Evolutionary conservation across 2,113 vertebrate species (phyloP), one percentile per base, ranked within the genome.

Genomic region (Indicator maculatus): DNA sequence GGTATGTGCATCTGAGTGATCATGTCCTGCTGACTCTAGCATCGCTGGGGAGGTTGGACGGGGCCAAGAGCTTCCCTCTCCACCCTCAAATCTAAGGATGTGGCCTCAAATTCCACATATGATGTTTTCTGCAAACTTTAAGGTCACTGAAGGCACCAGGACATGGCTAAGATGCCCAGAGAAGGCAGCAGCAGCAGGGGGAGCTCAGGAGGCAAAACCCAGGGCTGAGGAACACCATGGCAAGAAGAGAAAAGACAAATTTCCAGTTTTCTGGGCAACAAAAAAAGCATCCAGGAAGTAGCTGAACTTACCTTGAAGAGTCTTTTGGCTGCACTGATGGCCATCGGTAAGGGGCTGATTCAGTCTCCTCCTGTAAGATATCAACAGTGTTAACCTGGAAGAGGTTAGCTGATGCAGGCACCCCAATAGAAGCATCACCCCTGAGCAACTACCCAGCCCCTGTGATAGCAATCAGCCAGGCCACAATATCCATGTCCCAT

Each of bases 111-210:
- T 53, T 36, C 41, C 55, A 33, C 23, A 12, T 10, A 17, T 0
- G 5, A 17, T 31, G 17, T 1, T 76, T 70, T 24, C 16, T 7
- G 14, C 13, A 64, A 55, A 77, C 2, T 95, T 53, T 8, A 3
- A 75, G 36, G 14, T 71, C 28, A 2, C 7, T 8, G 74, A 30
- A 59, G 39, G 41, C 26, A 64, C 4, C 20, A 16, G 23, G 41
- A 41, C 2, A 1, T 1, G 10, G 47, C 10, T 63, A 47, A 77
- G 58, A 0, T 47, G 16, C 15, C 21, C 67, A 1, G 9, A 17
- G 8, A 1, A 83, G 59, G 12, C 33, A 60, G 1, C 28, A 26
- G 10, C 8, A 76, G 12, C 9, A 31, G 38, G 4, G 9, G 20
- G 10, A 19, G 31, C 31, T 67, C 16, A 45, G 39, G 18, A 74